A percentile compares a stretch with the other conserved stretches of the same genome.
phyloP scores from a whole-genome alignment of 1,140 invertebrate genomes.

The Daktulosphaira vitifoliae region DNA sequence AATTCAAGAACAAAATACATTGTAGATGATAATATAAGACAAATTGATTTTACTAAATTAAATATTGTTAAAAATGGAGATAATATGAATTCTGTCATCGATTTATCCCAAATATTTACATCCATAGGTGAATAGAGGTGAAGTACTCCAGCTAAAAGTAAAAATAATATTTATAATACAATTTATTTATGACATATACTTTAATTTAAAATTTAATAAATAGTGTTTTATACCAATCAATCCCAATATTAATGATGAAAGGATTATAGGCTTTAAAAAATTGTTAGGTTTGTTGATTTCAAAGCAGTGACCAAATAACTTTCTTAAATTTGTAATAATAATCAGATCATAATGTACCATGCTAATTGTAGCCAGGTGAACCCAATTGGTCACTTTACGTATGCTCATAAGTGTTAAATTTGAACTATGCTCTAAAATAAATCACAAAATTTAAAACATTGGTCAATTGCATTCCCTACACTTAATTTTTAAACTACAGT shows the following conservation, averaged over 20 bases:
- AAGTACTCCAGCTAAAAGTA: constrained; percentile 9
- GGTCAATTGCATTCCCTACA: no score
- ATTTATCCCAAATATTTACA: constrained; percentile 1
- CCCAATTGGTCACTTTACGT: constrained; percentile 13
- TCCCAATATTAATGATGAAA: neutral
- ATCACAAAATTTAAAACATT: neutral
- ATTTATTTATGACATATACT: neutral
- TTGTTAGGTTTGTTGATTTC: neutral
- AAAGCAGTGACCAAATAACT: neutral
- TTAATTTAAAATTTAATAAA: no score
- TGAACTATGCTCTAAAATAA: constrained; percentile 12
- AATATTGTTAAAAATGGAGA: constrained; percentile 15
- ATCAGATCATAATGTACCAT: constrained; percentile 7
- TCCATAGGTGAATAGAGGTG: neutral
- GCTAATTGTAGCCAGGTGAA: constrained; percentile 1
- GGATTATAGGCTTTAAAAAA: neutral
- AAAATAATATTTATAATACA: neutral
- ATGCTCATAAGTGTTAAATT: constrained; percentile 7
- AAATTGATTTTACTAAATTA: constrained; percentile 14
- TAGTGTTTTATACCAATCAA: constrained; percentile 6
- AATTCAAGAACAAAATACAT: constrained; percentile 10
- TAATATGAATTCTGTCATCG: constrained; percentile 11
- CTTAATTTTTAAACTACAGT: no score
- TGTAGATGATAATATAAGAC: constrained; percentile 3
- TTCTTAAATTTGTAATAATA: constrained; percentile 1